Evolutionary conservation across 30 jellyfish, hydroid and myxozoan species (phyloP).

Genomic region (Cassiopea xamachana): DNA sequence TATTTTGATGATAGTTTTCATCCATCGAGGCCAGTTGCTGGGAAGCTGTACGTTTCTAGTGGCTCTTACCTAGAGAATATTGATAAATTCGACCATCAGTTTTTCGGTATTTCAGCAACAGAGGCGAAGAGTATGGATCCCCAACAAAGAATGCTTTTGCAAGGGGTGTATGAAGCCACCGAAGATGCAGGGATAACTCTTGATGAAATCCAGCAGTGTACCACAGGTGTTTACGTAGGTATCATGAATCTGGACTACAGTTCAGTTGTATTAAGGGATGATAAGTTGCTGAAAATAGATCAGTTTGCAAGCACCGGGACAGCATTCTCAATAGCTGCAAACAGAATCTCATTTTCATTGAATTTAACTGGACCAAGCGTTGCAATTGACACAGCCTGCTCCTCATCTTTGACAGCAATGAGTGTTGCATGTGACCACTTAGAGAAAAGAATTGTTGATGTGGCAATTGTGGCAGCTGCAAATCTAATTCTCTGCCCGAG

Average conservation of each 20-base stretch:
- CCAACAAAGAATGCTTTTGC: slow-evolving; percentile 68
- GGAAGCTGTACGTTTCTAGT: slow-evolving; percentile 54
- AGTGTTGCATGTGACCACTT: slow-evolving; percentile 73
- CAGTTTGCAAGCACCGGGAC: slow-evolving; percentile 84
- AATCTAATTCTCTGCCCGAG: slow-evolving; percentile 71
- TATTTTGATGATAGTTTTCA: slow-evolving; percentile 59
- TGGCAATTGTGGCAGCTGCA: slow-evolving; percentile 76
- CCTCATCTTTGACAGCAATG: slow-evolving; percentile 70
- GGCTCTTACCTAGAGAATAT: slow-evolving; percentile 73
- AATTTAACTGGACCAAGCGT: slow-evolving; percentile 75
- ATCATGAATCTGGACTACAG: slow-evolving; percentile 79
- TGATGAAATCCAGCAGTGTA: slow-evolving; percentile 64
- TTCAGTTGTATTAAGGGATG: slow-evolving; percentile 71
- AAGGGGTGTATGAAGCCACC: slow-evolving; percentile 68
- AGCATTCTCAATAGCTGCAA: slow-evolving; percentile 75
- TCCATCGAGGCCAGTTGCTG: slow-evolving; percentile 72
- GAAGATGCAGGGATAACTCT: slow-evolving; percentile 79
- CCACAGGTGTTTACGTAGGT: slow-evolving; percentile 75
- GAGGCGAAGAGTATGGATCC: slow-evolving; percentile 84
- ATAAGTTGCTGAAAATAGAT: slow-evolving; percentile 47
- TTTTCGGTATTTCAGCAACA: slow-evolving; percentile 73
- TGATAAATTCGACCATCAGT: slow-evolving; percentile 60
- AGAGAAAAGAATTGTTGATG: slow-evolving; percentile 45
- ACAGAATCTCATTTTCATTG: slow-evolving; percentile 67
- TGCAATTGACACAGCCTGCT: slow-evolving; percentile 80